phyloP scores from a whole-genome alignment of 2,797 vertebrate species.

The Sebastes minor region DNA sequence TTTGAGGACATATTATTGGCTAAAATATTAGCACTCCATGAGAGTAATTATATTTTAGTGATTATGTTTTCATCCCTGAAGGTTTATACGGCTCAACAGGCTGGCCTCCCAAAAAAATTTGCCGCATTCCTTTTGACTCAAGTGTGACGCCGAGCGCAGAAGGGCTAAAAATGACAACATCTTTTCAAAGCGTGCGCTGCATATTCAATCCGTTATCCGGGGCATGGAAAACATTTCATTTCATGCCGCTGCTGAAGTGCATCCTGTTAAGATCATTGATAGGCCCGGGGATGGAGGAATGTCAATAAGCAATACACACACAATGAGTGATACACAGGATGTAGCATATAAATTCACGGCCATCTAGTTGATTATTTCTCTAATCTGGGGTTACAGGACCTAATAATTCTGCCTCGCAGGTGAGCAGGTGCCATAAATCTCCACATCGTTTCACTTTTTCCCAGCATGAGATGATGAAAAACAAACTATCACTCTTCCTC shows the following conservation, averaged over 20 bases:
- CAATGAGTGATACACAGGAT: slow-evolving; percentile 50
- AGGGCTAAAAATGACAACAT: slow-evolving; percentile 2
- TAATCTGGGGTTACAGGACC: slow-evolving; percentile 72
- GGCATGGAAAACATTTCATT: slow-evolving; percentile 40
- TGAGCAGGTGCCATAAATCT: slow-evolving; percentile 69
- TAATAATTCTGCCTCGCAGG: slow-evolving; percentile 77
- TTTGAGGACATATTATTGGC: neutral
- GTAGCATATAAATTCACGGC: slow-evolving; percentile 65
- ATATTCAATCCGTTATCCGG: slow-evolving; percentile 40
- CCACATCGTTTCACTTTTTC: slow-evolving; percentile 69
- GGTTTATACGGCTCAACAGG: slow-evolving; percentile 15
- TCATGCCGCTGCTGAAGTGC: slow-evolving; percentile 28
- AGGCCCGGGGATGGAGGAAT: slow-evolving; percentile 3
- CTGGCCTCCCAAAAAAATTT: neutral
- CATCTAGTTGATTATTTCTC: slow-evolving; percentile 80
- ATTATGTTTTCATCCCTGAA: slow-evolving; percentile 9
- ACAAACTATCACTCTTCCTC: slow-evolving; percentile 80
- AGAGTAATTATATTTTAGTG: slow-evolving; percentile 12
- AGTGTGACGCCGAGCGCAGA: neutral
- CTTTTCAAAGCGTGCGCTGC: neutral
- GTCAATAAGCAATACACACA: slow-evolving; percentile 55
- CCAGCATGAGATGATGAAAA: slow-evolving; percentile 75
- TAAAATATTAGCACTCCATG: neutral
- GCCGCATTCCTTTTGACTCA: neutral
- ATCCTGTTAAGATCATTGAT: slow-evolving; percentile 55